A percentile compares a stretch with the other conserved stretches of the same genome.
These are phyloP conservation scores for Leuctra nigra DNA, from an alignment of 2,888 invertebrate species.

Conservation along the genomic window DNA sequence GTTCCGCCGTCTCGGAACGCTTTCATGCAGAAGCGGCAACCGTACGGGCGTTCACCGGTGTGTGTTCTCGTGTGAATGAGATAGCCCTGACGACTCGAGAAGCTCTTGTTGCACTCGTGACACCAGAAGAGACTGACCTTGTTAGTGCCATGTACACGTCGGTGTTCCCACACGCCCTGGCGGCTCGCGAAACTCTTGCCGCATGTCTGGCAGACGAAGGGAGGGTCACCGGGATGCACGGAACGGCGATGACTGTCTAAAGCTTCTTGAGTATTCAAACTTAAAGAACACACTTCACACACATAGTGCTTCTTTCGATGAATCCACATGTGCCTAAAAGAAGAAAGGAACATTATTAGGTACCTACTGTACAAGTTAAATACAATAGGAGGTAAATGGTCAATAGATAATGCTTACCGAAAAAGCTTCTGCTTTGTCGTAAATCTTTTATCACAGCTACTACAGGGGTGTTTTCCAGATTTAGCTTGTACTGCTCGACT, in stretches of 20 bases:
- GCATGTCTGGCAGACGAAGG: conserved; percentile 42
- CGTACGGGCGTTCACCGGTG: conserved; percentile 77
- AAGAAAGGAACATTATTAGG: too few relatives aligned
- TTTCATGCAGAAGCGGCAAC: conserved; percentile 81
- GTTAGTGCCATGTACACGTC: conserved; percentile 10
- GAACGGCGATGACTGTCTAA: conserved; percentile 35
- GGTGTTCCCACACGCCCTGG: conserved; percentile 20
- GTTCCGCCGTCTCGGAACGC: conserved; percentile 86
- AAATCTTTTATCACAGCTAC: conserved; percentile 42
- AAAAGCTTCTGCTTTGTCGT: conserved; percentile 45
- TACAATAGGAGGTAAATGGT: too few relatives aligned
- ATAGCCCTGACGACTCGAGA: conserved; percentile 43
- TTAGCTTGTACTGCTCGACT: neutral
- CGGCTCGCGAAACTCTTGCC: conserved; percentile 31
- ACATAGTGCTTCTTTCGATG: conserved; percentile 42
- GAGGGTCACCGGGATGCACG: conserved; percentile 40
- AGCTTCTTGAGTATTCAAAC: conserved; percentile 40
- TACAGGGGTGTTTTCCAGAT: conserved; percentile 40
- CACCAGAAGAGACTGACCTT: conserved; percentile 11
- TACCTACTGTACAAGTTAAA: too few relatives aligned
- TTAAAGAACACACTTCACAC: conserved; percentile 41
- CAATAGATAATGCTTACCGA: conserved; percentile 13
- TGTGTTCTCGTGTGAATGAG: conserved; percentile 83
- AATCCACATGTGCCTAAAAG: conserved; percentile 44
- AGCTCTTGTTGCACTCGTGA: conserved; percentile 20